Evolutionary conservation across 2,113 vertebrate species (phyloP).

Genomic region (Holacanthus passer): DNA sequence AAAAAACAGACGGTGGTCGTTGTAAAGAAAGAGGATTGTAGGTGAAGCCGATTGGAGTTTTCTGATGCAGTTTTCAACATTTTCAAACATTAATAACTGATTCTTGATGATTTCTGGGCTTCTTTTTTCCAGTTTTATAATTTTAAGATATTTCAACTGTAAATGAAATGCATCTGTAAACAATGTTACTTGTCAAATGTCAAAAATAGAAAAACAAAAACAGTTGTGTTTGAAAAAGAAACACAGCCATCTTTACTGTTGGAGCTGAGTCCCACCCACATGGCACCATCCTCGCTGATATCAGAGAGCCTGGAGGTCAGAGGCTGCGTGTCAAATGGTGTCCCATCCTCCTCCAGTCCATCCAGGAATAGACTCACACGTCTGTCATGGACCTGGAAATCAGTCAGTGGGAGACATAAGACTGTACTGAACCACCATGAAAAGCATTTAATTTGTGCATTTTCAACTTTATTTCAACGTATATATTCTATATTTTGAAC

Average conservation of each 20-base stretch:
- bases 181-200: neutral
- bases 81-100: neutral
- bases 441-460: neutral
- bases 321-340: slow-evolving; percentile 87
- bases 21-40: neutral
- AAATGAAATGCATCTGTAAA: neutral
- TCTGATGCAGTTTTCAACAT: neutral
- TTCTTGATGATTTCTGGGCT: neutral
- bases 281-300: slow-evolving; percentile 68
- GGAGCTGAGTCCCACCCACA: slow-evolving; percentile 88
- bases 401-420: slow-evolving; percentile 39
- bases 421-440: neutral
- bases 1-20: neutral
- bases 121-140: too few species aligned
- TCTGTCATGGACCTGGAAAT: slow-evolving; percentile 87
- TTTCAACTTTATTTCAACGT: too few species aligned
- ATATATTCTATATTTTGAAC: too few species aligned
- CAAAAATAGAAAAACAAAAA: neutral
- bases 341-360: slow-evolving; percentile 90
- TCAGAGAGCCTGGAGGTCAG: slow-evolving; percentile 83
- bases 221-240: neutral
- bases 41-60: neutral
- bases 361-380: slow-evolving; percentile 91
- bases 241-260: slow-evolving; percentile 84
- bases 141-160: neutral